Evolutionary conservation across 2,113 vertebrate species (phyloP).

Genomic region (Felis chaus): DNA sequence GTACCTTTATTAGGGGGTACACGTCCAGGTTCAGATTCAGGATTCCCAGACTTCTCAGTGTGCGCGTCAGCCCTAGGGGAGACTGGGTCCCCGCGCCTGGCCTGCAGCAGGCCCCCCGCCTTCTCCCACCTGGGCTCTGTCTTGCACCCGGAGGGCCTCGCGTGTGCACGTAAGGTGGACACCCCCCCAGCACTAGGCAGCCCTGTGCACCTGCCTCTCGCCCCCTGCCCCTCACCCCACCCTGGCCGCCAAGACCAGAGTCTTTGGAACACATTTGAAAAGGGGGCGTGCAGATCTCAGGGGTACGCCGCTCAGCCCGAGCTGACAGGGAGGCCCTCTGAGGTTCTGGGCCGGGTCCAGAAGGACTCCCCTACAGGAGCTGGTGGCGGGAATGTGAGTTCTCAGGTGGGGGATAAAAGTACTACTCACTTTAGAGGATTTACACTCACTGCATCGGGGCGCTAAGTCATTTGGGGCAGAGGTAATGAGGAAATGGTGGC

Average conservation of each 20-base stretch:
- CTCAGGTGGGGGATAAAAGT: too few relatives aligned
- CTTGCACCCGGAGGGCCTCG: accelerated
- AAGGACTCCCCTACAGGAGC: not conserved
- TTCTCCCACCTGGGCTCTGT: not conserved
- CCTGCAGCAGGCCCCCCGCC: not conserved
- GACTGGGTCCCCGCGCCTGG: accelerated
- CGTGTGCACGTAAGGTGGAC: accelerated
- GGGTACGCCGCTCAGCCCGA: not conserved
- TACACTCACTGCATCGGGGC: too few relatives aligned
- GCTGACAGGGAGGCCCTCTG: too few relatives aligned
- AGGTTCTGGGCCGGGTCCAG: not conserved
- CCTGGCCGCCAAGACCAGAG: not conserved
- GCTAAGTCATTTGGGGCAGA: too few relatives aligned
- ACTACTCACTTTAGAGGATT: not conserved
- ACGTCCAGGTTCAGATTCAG: not conserved
- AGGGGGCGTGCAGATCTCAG: not conserved
- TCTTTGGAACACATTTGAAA: not conserved
- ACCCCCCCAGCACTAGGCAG: not conserved
- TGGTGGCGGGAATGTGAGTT: too few relatives aligned
- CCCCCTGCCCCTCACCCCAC: not conserved
- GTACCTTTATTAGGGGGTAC: too few relatives aligned
- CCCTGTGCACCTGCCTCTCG: not conserved
- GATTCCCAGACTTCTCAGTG: too few relatives aligned
- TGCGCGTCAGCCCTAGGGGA: accelerated
- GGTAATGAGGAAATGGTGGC: not conserved